Conservation (phyloP, 2,113 vertebrate species). For the Riparia riparia region DNA sequence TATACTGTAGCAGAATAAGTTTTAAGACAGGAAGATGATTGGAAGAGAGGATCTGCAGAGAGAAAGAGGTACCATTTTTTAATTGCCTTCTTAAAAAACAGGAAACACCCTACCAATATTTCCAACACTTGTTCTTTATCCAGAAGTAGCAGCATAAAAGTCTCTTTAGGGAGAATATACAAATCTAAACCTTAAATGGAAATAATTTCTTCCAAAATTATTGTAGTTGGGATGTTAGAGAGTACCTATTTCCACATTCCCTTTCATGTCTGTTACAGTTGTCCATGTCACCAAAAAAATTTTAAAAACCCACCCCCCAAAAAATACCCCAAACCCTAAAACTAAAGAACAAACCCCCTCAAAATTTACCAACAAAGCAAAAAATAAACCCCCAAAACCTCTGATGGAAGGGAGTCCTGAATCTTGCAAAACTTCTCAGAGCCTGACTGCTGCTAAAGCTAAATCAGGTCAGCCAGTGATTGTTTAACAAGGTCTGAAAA, state of each 20-base stretch:
- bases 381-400: background rate
- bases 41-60: background rate
- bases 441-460: background rate
- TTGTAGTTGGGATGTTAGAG: background rate
- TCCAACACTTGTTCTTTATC: background rate
- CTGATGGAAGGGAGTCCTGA: background rate
- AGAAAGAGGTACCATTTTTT: background rate
- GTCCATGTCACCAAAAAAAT: background rate
- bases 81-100: background rate
- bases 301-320: fast-evolving
- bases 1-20: background rate
- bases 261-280: background rate
- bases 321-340: background rate
- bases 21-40: background rate
- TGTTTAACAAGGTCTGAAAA: background rate
- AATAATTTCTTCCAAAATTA: background rate
- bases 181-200: background rate
- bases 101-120: background rate
- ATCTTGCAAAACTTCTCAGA: background rate
- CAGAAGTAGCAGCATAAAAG: background rate
- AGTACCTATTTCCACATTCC: background rate
- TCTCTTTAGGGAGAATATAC: background rate
- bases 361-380: background rate
- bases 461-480: background rate
- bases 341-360: background rate